Conservation (phyloP, 2,888 invertebrate species). For the Perizoma affinitatum region DNA sequence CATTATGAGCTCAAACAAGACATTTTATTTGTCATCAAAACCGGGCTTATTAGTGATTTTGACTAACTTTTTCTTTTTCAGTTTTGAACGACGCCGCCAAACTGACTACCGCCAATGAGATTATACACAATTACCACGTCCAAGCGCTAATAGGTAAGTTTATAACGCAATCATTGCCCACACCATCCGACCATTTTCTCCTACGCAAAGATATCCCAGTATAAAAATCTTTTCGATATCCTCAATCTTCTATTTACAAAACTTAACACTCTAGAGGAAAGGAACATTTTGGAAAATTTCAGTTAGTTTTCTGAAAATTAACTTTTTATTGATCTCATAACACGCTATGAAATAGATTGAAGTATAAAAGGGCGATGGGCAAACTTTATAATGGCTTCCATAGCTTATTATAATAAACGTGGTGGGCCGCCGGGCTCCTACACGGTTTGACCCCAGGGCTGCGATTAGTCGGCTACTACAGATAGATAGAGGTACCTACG, state of each 20-base stretch:
- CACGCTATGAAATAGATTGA: conserved; percentile 45
- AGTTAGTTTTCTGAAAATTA: no score
- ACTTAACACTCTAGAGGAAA: no score
- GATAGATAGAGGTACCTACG: conserved; percentile 49
- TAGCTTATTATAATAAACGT: conserved; percentile 81
- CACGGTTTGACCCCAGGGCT: conserved; percentile 77
- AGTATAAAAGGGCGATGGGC: conserved; percentile 66
- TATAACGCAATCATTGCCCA: no score
- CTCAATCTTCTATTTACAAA: no score
- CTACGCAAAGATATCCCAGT: no score
- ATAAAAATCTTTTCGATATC: no score
- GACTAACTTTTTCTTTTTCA: conserved; percentile 53
- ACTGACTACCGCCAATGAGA: conserved; percentile 84
- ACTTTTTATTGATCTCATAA: conserved; percentile 40
- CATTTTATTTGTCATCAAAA: conserved; percentile 60
- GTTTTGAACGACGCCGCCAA: conserved; percentile 77
- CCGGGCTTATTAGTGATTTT: conserved; percentile 8
- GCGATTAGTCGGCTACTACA: conserved; percentile 77
- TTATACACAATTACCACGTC: conserved; percentile 77
- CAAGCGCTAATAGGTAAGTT: conserved; percentile 81
- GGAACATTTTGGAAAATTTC: no score
- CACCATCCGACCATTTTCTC: no score
- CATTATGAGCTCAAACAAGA: conserved; percentile 58
- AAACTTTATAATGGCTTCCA: conserved; percentile 70
- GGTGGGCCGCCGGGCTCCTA: conserved; percentile 68